Conservation (phyloP, 2,888 invertebrate species). For the Taphrorychus bicolor region DNA sequence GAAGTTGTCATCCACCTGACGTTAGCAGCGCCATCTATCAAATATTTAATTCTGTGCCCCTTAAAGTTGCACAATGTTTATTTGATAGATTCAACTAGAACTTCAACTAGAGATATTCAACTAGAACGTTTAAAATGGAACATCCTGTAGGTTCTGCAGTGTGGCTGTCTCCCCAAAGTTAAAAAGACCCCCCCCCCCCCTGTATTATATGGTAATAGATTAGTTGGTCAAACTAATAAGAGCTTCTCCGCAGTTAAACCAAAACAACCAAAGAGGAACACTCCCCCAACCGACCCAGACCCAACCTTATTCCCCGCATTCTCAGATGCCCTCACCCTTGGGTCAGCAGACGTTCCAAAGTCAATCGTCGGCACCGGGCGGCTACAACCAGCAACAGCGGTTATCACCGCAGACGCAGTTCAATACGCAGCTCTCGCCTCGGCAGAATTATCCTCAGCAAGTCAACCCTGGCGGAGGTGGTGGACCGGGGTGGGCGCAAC, state of each 20-base stretch:
- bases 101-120: too few species aligned
- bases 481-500: constrained; percentile 31
- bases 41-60: too few species aligned
- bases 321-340: constrained; percentile 60
- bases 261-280: constrained; percentile 41
- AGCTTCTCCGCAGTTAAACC: constrained; percentile 30
- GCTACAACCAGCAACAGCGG: constrained; percentile 59
- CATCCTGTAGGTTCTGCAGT: too few species aligned
- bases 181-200: too few species aligned
- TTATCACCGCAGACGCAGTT: constrained; percentile 66
- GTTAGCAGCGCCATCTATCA: too few species aligned
- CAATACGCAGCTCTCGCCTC: constrained; percentile 65
- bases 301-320: constrained; percentile 61
- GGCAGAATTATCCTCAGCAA: constrained; percentile 56
- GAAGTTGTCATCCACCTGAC: too few species aligned
- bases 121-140: too few species aligned
- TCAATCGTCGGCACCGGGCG: constrained; percentile 53
- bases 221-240: too few species aligned
- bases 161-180: too few species aligned
- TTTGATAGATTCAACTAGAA: too few species aligned
- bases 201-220: too few species aligned
- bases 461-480: constrained; percentile 32
- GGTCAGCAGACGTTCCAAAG: constrained; percentile 53
- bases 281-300: constrained; percentile 24
- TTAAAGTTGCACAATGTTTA: too few species aligned